A percentile compares a stretch with the other conserved stretches of the same genome.
Evolutionary conservation across 2,113 vertebrate species (phyloP).

Genomic region (Actenoides lindsayi): DNA sequence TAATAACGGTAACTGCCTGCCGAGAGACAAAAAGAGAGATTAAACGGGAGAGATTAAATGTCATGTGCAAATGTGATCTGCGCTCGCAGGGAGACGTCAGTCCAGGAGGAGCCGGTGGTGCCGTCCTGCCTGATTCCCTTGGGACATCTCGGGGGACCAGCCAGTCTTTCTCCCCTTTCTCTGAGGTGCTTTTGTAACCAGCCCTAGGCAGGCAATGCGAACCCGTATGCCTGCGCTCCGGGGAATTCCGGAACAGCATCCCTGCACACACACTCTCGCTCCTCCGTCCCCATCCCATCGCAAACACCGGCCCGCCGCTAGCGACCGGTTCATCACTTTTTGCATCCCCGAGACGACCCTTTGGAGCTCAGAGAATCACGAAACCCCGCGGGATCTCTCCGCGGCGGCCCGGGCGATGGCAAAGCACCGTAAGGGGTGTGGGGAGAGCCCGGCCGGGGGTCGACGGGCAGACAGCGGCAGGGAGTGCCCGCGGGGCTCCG

Average conservation of each 20-base stretch:
- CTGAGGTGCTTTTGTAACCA: neutral
- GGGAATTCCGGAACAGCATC: neutral
- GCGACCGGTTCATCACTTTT: rapidly evolving
- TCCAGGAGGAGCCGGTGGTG: neutral
- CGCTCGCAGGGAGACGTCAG: neutral
- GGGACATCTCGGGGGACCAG: neutral
- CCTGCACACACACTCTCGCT: neutral
- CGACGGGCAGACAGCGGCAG: neutral
- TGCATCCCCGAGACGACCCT: neutral
- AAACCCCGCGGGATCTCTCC: neutral
- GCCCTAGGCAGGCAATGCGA: neutral
- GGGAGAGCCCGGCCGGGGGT: too few relatives aligned
- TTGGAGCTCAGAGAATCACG: neutral
- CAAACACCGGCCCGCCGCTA: neutral
- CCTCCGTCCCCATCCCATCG: neutral
- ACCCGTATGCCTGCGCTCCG: neutral
- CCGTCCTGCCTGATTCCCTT: neutral
- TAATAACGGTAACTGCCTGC: neutral
- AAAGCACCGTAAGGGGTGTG: neutral
- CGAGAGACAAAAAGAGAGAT: neutral
- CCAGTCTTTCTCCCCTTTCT: neutral
- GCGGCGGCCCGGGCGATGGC: neutral
- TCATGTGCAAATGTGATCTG: neutral
- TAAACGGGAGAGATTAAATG: neutral
- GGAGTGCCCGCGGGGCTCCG: neutral